Conservation (phyloP, 2,113 vertebrate species). For the Gila orcuttii region DNA sequence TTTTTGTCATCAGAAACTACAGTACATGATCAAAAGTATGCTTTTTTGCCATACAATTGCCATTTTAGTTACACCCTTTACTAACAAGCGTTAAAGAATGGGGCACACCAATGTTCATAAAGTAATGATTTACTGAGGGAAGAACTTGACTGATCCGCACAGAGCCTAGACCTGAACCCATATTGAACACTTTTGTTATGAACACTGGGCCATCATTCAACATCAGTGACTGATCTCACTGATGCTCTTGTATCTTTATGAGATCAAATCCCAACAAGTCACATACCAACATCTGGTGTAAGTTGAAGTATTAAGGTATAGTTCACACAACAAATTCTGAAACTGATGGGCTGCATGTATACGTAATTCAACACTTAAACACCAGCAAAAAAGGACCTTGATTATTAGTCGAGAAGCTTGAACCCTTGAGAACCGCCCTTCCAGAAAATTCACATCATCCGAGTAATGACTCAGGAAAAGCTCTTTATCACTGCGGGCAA, state of each 20-base stretch:
- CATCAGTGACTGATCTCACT: background rate
- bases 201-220: background rate
- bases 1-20: background rate
- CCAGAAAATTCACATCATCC: constrained; percentile 39
- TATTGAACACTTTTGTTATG: background rate
- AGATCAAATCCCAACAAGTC: too few species aligned
- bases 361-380: background rate
- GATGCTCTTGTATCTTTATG: background rate
- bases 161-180: background rate
- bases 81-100: background rate
- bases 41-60: background rate
- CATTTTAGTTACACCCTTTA: background rate
- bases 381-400: constrained; percentile 9
- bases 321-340: too few species aligned
- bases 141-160: background rate
- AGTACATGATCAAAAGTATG: background rate
- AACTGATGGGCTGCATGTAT: too few species aligned
- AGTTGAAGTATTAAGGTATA: too few species aligned
- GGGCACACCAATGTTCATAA: background rate
- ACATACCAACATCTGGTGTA: too few species aligned
- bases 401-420: constrained; percentile 10
- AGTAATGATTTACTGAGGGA: background rate
- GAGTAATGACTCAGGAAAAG: constrained; percentile 44
- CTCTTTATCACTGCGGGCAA: constrained; percentile 23
- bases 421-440: constrained; percentile 34